Evolutionary conservation across 2,797 vertebrate species (phyloP).

Genomic region (Pogonophryne albipinna): DNA sequence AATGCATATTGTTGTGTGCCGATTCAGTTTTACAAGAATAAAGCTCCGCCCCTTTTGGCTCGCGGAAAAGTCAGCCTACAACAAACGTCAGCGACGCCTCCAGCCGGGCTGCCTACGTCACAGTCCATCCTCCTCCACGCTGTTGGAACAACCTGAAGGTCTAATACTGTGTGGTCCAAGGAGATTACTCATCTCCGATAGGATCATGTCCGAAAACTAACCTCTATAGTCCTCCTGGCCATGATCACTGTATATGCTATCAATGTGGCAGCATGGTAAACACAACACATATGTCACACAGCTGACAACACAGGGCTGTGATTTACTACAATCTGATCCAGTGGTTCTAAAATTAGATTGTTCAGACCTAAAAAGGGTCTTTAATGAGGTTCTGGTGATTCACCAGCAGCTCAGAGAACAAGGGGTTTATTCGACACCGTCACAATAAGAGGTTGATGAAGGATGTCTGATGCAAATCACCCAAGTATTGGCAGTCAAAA

Average conservation of each 20-base stretch:
- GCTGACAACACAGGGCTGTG: background rate
- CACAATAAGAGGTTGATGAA: slow-evolving; percentile 5
- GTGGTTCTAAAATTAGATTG: slow-evolving; percentile 3
- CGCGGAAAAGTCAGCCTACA: slow-evolving; percentile 46
- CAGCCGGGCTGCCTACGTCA: slow-evolving; percentile 61
- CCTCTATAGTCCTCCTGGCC: background rate
- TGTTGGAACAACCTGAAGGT: slow-evolving; percentile 52
- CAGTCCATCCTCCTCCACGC: slow-evolving; percentile 25
- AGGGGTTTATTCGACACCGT: background rate
- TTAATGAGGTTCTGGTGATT: slow-evolving; percentile 10
- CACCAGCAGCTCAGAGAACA: slow-evolving; percentile 3
- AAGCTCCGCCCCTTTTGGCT: slow-evolving; percentile 68
- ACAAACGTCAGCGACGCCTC: slow-evolving; percentile 63
- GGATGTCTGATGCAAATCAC: background rate
- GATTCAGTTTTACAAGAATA: slow-evolving; percentile 49
- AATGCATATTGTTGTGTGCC: slow-evolving; percentile 29
- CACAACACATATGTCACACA: background rate
- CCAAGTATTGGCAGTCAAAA: background rate
- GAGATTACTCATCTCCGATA: slow-evolving; percentile 46
- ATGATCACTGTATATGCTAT: background rate
- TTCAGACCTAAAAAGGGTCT: background rate
- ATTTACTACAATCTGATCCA: background rate
- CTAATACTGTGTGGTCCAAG: slow-evolving; percentile 50
- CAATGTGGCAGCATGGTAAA: background rate
- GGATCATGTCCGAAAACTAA: background rate